These are phyloP conservation scores for Zaprionus taronus DNA, from an alignment of 1,140 invertebrate genomes.

Conservation along the genomic window DNA sequence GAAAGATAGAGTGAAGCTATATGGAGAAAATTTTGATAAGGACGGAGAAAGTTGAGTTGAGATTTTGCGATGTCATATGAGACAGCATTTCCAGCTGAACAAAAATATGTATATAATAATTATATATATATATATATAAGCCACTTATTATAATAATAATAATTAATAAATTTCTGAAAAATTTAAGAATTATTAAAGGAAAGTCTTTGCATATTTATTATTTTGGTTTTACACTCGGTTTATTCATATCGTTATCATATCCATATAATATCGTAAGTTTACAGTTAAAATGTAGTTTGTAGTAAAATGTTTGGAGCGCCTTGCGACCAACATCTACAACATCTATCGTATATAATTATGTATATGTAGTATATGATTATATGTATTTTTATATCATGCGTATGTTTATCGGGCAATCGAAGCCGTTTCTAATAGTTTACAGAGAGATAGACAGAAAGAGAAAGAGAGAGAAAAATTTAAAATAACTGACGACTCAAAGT, in stretches of 20 bases:
- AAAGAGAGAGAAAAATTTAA: constrained; percentile 16
- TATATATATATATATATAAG: no score
- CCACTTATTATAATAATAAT: no score
- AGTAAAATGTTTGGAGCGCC: constrained; percentile 44
- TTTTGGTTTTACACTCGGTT: constrained; percentile 37
- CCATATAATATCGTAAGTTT: constrained; percentile 41
- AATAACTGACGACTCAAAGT: constrained; percentile 32
- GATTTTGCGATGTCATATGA: no score
- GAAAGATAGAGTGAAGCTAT: neutral
- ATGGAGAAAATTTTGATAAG: neutral
- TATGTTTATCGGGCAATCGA: constrained; percentile 6
- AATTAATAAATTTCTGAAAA: neutral
- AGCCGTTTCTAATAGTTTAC: constrained; percentile 31
- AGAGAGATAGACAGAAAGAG: constrained; percentile 23
- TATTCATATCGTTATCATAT: constrained; percentile 38
- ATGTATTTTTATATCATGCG: constrained; percentile 10
- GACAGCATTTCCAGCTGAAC: no score
- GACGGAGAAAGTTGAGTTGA: no score
- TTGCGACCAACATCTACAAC: constrained; percentile 45
- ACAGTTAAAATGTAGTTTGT: constrained; percentile 45
- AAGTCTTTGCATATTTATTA: neutral
- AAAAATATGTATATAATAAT: no score
- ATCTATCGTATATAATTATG: constrained; percentile 9
- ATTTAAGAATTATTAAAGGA: neutral
- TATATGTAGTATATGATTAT: constrained; percentile 10